These are phyloP conservation scores for Diorhabda elongata DNA, from an alignment of 1,140 invertebrate species.

Conservation along the genomic window DNA sequence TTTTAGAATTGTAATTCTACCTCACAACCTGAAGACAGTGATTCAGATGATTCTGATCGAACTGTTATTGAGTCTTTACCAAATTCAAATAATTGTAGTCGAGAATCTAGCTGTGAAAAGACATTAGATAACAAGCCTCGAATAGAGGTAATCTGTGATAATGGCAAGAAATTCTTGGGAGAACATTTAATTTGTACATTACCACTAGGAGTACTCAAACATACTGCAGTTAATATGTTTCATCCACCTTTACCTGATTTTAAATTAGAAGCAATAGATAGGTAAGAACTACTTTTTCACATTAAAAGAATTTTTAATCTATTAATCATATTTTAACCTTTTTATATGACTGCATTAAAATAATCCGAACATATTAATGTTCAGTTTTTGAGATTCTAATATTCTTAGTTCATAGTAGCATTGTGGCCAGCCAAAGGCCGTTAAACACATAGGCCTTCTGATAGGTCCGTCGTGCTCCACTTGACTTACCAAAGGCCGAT, in stretches of 20 bases:
- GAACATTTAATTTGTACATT: constrained; percentile 89
- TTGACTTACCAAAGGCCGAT: no score
- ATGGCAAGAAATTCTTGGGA: constrained; percentile 69
- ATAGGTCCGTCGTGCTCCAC: no score
- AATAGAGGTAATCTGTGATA: constrained; percentile 69
- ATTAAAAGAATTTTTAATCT: no score
- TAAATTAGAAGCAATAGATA: constrained; percentile 78
- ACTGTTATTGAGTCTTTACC: constrained; percentile 65
- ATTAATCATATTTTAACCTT: no score
- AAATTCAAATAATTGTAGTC: constrained; percentile 27
- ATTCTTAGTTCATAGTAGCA: no score
- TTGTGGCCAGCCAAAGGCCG: no score
- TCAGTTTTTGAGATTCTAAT: no score
- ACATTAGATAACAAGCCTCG: constrained; percentile 21
- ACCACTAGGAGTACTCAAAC: constrained; percentile 88
- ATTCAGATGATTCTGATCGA: constrained; percentile 71
- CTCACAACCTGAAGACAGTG: constrained; percentile 53
- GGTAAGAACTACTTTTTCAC: not conserved
- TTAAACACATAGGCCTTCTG: no score
- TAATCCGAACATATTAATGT: no score
- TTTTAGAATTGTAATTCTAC: constrained; percentile 33
- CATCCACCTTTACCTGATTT: constrained; percentile 76
- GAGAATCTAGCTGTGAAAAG: constrained; percentile 39
- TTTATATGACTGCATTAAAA: no score
- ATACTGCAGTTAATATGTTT: constrained; percentile 70